These are phyloP conservation scores for Lagopus muta DNA, from an alignment of 2,113 vertebrate genomes.

Conservation along the genomic window DNA sequence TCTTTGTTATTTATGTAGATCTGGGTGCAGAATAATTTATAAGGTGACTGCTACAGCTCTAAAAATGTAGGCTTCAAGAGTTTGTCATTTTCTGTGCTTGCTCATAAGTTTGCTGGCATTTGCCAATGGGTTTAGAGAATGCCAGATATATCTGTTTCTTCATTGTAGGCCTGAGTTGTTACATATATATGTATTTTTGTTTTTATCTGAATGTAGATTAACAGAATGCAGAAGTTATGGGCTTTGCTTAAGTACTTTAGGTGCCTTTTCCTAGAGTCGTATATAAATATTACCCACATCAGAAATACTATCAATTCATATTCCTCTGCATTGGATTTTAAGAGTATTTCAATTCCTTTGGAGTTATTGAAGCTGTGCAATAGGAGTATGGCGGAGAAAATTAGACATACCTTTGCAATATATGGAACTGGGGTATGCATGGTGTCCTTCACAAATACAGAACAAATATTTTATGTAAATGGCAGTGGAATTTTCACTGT, in stretches of 20 bases:
- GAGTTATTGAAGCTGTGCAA: neutral
- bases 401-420: neutral
- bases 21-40: conserved; percentile 21
- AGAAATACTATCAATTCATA: neutral
- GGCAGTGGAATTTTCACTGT: neutral
- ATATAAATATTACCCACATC: neutral
- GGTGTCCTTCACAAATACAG: neutral
- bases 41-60: neutral
- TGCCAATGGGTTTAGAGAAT: neutral
- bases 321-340: neutral
- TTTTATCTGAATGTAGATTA: neutral
- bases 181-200: neutral
- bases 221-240: neutral
- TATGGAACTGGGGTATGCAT: neutral
- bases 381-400: neutral
- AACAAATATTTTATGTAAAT: neutral
- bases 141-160: neutral
- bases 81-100: neutral
- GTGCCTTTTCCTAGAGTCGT: neutral
- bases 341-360: neutral
- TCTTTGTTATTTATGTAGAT: conserved; percentile 48
- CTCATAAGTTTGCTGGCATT: neutral
- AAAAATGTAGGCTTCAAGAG: conserved; percentile 3
- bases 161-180: neutral
- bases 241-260: neutral